A percentile compares a stretch with the other conserved stretches of the same genome.
phyloP scores from a whole-genome alignment of 2,888 invertebrate genomes.

The Dryobotodes eremita region DNA sequence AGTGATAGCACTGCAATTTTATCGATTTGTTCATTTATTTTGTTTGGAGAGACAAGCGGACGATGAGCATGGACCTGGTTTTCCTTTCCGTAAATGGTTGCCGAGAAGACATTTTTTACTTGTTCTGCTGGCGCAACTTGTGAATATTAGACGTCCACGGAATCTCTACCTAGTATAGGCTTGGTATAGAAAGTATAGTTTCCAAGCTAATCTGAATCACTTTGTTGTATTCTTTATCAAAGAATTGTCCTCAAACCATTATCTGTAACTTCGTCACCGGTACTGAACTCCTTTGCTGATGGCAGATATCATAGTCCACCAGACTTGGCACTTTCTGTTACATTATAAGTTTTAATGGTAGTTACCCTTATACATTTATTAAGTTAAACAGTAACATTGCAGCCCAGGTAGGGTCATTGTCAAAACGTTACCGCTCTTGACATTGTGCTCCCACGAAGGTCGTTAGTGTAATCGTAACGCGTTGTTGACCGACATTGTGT shows the following conservation, averaged over 20 bases:
- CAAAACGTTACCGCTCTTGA: slow-evolving; percentile 74
- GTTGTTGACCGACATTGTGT: slow-evolving; percentile 59
- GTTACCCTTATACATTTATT: background rate
- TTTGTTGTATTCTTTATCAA: background rate
- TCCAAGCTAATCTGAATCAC: background rate
- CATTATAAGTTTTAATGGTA: background rate
- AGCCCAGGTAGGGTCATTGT: slow-evolving; percentile 65
- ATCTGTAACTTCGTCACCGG: background rate
- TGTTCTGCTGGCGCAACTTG: background rate
- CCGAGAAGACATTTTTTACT: background rate
- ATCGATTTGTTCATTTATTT: background rate
- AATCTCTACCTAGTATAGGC: background rate
- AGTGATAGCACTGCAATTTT: slow-evolving; percentile 37
- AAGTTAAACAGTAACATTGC: slow-evolving; percentile 22
- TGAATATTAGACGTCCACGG: background rate
- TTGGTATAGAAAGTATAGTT: background rate
- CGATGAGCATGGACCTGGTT: background rate
- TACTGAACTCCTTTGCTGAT: background rate
- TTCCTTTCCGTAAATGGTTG: background rate
- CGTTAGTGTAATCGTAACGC: slow-evolving; percentile 64
- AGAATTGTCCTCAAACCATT: background rate
- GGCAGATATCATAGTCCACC: background rate
- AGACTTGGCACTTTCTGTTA: background rate
- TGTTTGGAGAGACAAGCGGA: background rate
- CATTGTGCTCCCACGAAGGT: slow-evolving; percentile 77